Evolutionary conservation across 2,888 invertebrate genomes (phyloP).

Genomic region (Chaetogeoica ovagalla): DNA sequence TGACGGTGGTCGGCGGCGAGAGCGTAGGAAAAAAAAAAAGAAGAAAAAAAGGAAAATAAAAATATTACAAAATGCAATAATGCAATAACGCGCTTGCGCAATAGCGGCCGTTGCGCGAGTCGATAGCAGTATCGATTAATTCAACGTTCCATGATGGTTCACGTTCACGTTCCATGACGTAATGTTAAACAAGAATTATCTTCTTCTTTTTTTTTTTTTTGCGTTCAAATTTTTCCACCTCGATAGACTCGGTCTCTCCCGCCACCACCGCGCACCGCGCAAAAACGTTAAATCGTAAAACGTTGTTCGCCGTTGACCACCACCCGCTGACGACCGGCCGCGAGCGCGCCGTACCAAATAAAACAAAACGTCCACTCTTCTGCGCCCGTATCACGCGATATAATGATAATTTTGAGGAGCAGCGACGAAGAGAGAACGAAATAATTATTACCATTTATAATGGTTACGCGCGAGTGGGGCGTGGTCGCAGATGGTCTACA

Average conservation of each 20-base stretch:
- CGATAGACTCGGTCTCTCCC: background rate
- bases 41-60: background rate
- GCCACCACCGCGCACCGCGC: background rate
- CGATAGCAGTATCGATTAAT: slow-evolving; percentile 43
- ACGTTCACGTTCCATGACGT: slow-evolving; percentile 28
- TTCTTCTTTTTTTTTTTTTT: slow-evolving; percentile 1
- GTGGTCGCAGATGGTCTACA: background rate
- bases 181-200: too few relatives aligned
- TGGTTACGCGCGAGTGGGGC: background rate
- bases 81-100: background rate
- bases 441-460: background rate
- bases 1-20: background rate
- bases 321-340: too few relatives aligned
- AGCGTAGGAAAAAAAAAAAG: background rate
- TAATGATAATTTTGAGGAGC: background rate
- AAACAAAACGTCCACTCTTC: too few relatives aligned
- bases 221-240: too few relatives aligned
- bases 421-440: background rate
- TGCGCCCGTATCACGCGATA: too few relatives aligned
- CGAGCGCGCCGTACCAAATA: background rate
- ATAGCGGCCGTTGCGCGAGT: slow-evolving; percentile 14
- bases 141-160: slow-evolving; percentile 41
- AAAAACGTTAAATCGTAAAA: background rate
- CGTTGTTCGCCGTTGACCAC: too few relatives aligned
- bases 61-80: slow-evolving; percentile 10